Evolutionary conservation across 2,888 invertebrate species (phyloP).

Genomic region (Harmothoe impar): DNA sequence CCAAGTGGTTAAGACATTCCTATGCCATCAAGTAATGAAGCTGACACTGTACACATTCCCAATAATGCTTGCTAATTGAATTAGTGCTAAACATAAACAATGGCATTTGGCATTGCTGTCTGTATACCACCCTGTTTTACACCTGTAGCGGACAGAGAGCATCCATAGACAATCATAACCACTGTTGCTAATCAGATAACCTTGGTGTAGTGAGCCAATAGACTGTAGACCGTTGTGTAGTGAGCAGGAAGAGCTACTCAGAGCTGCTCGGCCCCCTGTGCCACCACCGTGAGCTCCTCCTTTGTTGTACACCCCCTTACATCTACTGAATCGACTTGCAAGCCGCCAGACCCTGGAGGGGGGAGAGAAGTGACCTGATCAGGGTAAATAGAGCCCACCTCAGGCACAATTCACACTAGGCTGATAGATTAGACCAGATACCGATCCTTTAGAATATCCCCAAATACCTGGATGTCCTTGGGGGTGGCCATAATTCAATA

Average conservation of each 20-base stretch:
- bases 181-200: no score
- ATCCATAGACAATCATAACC: no score
- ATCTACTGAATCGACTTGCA: background rate
- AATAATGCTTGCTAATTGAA: no score
- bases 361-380: background rate
- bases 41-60: no score
- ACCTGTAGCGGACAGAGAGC: no score
- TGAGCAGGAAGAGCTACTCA: background rate
- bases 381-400: background rate
- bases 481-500: background rate
- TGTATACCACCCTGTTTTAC: no score
- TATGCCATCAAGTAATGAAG: no score
- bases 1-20: no score
- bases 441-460: background rate
- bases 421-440: constrained; percentile 19
- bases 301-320: constrained; percentile 1
- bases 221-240: no score
- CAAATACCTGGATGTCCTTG: background rate
- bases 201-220: no score
- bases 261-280: background rate
- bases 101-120: no score
- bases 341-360: background rate
- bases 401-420: background rate
- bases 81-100: no score
- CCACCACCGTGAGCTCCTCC: background rate